Base-by-base conservation (phyloP, 2,113 vertebrate species). In the Phalacrocorax carbo region DNA sequence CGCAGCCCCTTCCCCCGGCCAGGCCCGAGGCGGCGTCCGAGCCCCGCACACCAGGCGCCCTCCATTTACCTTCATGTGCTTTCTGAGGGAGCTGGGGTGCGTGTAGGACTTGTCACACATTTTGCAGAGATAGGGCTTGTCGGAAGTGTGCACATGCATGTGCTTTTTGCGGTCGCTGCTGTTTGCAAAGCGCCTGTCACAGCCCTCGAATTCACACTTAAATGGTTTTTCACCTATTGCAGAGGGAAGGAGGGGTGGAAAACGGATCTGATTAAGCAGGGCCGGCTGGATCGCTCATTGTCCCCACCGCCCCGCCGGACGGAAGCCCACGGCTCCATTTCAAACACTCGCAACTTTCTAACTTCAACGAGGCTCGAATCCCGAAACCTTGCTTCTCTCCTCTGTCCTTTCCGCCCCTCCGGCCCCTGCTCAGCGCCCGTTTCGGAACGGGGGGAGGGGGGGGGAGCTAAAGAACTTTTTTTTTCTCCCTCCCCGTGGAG, bases 91-190 rank as follows among this genome's bases (percentile, higher is more conserved):
- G 98, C 99, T 99, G 96, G 99, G 99, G 87, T 99, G 99, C 91
- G 99, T 99, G 98, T 99, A 99, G 76, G 99, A 99, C 98, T 99
- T 99, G 98, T 99, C 99, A 95, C 99, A 99, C 99, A 99, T 99
- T 99, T 99, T 99, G 99, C 99, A 99, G 70, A 99, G 99, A 98
- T 99, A 99, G 51, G 99, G 99, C 95, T 99, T 99, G 98, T 99
- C 99, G 83, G 99, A 99, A 89, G 99, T 99, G 97, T 99, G 99
- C 97, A 99, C 99, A 97, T 99, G 99, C 99, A 99, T 99, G 98
- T 99, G 99, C 99, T 99, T 99, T 98, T 99, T 99, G 97, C 99
- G 99, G 96, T 99, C 99, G 93, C 99, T 99, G 98, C 99, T 99
- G 98, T 99, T 99, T 96, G 99, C 99, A 98, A 99, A 99, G 82